These are phyloP conservation scores for Alca torda DNA, from an alignment of 2,797 vertebrate species.

Conservation along the genomic window DNA sequence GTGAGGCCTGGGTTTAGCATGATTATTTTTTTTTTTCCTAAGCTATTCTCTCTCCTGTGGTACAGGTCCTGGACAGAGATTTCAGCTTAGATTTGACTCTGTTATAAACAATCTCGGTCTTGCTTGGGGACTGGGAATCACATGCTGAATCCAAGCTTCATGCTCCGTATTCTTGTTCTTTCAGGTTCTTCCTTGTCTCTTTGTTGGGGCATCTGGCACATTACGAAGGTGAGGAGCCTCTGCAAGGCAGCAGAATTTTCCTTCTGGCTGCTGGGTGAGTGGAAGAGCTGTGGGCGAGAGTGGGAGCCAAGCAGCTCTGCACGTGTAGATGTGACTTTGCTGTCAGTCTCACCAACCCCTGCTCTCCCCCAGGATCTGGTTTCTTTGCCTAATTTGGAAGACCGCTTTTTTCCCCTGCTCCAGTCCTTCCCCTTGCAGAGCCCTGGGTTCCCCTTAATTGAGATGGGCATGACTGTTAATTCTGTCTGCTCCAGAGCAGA, in stretches of 20 bases:
- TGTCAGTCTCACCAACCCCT: not conserved
- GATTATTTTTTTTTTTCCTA: not conserved
- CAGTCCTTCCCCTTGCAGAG: not conserved
- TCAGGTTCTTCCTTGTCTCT: slow-evolving; percentile 96
- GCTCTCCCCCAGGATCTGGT: not conserved
- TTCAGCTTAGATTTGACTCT: not conserved
- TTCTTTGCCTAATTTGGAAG: not conserved
- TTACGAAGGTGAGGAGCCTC: slow-evolving; percentile 84
- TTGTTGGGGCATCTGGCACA: slow-evolving; percentile 83
- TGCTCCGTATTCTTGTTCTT: not conserved
- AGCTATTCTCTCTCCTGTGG: not conserved
- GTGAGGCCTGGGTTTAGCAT: not conserved
- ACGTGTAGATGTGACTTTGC: not conserved
- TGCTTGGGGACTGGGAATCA: not conserved
- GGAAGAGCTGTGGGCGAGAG: not conserved
- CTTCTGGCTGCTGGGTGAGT: not conserved
- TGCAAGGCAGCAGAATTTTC: not conserved
- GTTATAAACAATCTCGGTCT: not conserved
- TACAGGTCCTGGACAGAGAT: not conserved
- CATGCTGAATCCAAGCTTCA: not conserved
- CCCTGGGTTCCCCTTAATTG: not conserved
- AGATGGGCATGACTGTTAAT: too few species aligned
- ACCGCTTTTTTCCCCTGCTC: not conserved
- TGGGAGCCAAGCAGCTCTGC: not conserved
- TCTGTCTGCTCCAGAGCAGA: not conserved